These are phyloP conservation scores for Pandemis corylana DNA, from an alignment of 2,888 invertebrate genomes.

Conservation along the genomic window DNA sequence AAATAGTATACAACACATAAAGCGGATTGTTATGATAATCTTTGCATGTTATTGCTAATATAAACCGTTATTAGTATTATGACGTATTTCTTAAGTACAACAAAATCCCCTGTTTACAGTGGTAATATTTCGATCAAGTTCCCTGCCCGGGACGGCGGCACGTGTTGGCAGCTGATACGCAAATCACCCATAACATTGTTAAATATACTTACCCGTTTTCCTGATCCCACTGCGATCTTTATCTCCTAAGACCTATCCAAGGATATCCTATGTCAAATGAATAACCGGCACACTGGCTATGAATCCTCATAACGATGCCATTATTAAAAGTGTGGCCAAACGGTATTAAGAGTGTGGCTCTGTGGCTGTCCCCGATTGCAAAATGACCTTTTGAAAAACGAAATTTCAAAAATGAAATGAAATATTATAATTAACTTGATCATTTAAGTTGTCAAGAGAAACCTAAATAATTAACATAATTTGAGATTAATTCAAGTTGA, in stretches of 20 bases:
- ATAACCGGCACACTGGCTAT: constrained; percentile 14
- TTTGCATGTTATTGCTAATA: constrained; percentile 39
- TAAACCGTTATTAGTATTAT: constrained; percentile 38
- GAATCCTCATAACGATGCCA: constrained; percentile 25
- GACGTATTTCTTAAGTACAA: constrained; percentile 36
- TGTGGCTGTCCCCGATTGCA: neutral
- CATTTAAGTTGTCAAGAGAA: constrained; percentile 6
- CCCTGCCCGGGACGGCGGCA: constrained; percentile 59
- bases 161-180: constrained; percentile 72
- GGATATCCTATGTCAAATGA: constrained; percentile 41
- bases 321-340: no score
- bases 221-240: constrained; percentile 53
- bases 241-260: constrained; percentile 52
- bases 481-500: neutral
- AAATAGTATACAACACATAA: constrained; percentile 25
- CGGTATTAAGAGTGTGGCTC: neutral
- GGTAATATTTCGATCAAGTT: constrained; percentile 63
- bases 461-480: constrained; percentile 9
- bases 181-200: constrained; percentile 70
- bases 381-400: neutral
- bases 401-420: neutral
- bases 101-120: constrained; percentile 42
- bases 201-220: constrained; percentile 55
- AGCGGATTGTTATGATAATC: constrained; percentile 35
- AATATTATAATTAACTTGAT: neutral